phyloP scores from a whole-genome alignment of 1,140 invertebrate genomes.

The Leptopilina boulardi region DNA sequence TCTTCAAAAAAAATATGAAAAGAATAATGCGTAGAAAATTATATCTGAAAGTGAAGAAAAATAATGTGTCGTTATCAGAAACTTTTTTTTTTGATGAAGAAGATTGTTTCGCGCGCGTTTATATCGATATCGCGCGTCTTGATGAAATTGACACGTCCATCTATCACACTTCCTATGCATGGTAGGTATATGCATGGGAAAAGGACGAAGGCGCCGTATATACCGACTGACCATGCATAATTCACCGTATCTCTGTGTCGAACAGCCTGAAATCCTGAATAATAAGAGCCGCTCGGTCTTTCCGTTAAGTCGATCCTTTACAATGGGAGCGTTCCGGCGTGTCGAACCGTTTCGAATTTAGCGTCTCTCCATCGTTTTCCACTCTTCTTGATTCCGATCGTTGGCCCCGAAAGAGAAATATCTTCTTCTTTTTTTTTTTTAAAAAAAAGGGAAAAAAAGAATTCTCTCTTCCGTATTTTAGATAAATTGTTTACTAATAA shows the following conservation, averaged over 20 bases:
- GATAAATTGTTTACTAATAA: no score
- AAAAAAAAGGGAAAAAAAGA: no score
- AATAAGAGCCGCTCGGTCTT: slow-evolving; percentile 54
- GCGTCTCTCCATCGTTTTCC: slow-evolving; percentile 33
- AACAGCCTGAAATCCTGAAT: slow-evolving; percentile 68
- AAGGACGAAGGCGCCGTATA: slow-evolving; percentile 45
- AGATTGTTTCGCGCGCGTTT: slow-evolving; percentile 55
- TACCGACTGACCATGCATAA: slow-evolving; percentile 60
- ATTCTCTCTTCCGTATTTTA: no score
- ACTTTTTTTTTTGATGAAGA: slow-evolving; percentile 43
- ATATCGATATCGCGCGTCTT: slow-evolving; percentile 56
- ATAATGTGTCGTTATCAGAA: slow-evolving; percentile 5
- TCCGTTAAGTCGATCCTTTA: slow-evolving; percentile 43
- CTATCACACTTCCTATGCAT: slow-evolving; percentile 62
- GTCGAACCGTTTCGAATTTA: slow-evolving; percentile 35
- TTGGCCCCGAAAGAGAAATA: slow-evolving; percentile 22
- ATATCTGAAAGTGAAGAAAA: background rate
- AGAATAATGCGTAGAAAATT: background rate
- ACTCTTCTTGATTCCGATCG: slow-evolving; percentile 33
- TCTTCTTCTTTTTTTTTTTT: background rate
- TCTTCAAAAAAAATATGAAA: background rate
- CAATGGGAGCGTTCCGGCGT: slow-evolving; percentile 31
- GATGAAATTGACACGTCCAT: slow-evolving; percentile 68
- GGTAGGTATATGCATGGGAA: slow-evolving; percentile 64
- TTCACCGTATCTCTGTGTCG: slow-evolving; percentile 57